Base-by-base conservation (phyloP, 2,888 invertebrate genomes). In the Philaethria dido region DNA sequence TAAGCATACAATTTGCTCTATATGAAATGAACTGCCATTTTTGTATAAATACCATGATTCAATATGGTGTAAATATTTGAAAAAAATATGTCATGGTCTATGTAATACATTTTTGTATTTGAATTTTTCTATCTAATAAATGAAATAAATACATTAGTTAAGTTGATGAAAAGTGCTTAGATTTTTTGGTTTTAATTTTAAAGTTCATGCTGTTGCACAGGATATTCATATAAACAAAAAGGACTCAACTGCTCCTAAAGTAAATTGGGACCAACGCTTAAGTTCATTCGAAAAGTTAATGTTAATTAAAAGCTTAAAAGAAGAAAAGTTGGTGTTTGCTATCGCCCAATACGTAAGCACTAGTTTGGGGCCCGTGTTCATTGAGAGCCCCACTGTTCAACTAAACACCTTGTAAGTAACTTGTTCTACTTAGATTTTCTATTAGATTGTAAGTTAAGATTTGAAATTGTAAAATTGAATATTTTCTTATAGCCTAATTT, bases 301-400 rank as follows among this genome's bases (percentile, higher is more conserved):
- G 93, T 83, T 98, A 39, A 81, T 98, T 2, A 96, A 96, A 84
- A 93, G 94, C 29, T 93, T 98, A 59, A 95, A 94, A 74, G 97
- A 96, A 83, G 97, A 98, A 78, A 96, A 96, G 84, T 91, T 98
- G 20, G 95, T 97, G 29, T 95, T 96, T 77, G 97, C 96, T 1
- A 95, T 97, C 9, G 96, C 96, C 0, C 95, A 96, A 72, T 98
- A 96, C 84, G 96, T 98, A 0, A 94, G 95, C 77, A 92, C 89
- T 42, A 96, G 96, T 74, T 93, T 98, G 18, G 98, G 98, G 0
- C 86, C 94, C 62, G 92, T 94, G 60, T 98, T 98, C 81, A 95
- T 98, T 5, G 98, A 98, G 85, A 96, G 96, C 70, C 96, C 97
- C 0, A 94, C 96, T 33, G 94, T 96, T 3, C 94, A 95, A 64